phyloP scores from a whole-genome alignment of 2,797 vertebrate genomes.

The Hydrophis major region DNA sequence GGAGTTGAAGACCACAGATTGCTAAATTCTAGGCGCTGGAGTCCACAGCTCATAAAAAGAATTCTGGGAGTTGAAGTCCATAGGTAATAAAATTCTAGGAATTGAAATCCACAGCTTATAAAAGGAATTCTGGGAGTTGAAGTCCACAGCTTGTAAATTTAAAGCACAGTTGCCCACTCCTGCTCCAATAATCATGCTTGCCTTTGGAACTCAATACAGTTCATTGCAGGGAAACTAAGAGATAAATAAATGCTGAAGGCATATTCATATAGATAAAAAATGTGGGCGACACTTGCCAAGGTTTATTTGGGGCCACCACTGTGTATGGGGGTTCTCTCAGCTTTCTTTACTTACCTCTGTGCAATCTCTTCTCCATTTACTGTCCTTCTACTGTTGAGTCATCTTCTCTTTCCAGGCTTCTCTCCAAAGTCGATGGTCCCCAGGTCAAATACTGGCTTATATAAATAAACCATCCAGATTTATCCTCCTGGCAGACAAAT shows the following conservation, averaged over 20 bases:
- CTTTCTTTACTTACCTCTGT: not conserved
- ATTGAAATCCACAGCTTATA: too few relatives aligned
- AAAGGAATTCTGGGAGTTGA: too few relatives aligned
- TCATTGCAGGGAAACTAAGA: not conserved
- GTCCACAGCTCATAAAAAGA: too few relatives aligned
- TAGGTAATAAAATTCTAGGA: too few relatives aligned
- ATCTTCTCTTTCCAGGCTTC: not conserved
- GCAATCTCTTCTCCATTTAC: not conserved
- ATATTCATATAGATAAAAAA: not conserved
- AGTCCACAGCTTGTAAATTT: not conserved
- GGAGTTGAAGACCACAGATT: too few relatives aligned
- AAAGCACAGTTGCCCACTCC: not conserved
- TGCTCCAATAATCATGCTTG: not conserved
- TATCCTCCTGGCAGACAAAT: not conserved
- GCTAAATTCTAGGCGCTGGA: too few relatives aligned
- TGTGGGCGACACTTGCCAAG: rapidly evolving
- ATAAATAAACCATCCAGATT: not conserved
- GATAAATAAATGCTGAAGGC: not conserved
- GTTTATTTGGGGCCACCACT: too few relatives aligned
- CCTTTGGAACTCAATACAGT: too few relatives aligned
- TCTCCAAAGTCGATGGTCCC: not conserved
- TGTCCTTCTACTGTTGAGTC: not conserved
- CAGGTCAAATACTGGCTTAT: not conserved
- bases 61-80: too few relatives aligned
- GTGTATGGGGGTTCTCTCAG: not conserved